Evolutionary conservation across 2,888 invertebrate genomes (phyloP).

Genomic region (Nebria salina): DNA sequence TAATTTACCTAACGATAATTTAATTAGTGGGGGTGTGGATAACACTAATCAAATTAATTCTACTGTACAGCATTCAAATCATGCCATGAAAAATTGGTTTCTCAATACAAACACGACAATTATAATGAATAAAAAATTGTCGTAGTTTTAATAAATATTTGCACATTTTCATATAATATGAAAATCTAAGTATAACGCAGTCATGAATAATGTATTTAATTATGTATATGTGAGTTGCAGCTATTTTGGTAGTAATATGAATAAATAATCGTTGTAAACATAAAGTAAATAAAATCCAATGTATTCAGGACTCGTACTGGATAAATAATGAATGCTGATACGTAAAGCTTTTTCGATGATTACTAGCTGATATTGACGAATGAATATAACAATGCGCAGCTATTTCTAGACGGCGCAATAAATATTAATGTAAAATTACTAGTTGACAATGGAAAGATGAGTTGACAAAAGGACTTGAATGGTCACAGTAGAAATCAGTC

Average conservation of each 20-base stretch:
- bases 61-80: background rate
- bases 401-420: background rate
- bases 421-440: background rate
- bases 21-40: background rate
- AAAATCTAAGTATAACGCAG: background rate
- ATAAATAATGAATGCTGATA: background rate
- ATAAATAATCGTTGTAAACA: background rate
- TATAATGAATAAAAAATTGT: background rate
- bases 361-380: background rate
- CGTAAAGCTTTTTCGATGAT: background rate
- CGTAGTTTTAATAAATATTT: background rate
- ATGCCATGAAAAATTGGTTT: background rate
- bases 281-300: background rate
- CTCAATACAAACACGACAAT: background rate
- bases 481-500: background rate
- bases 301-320: background rate
- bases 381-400: background rate
- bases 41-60: background rate
- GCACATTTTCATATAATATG: background rate
- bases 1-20: background rate
- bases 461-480: background rate
- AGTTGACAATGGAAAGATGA: background rate
- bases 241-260: background rate
- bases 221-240: background rate
- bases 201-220: background rate